Evolutionary conservation across 2,888 invertebrate species (phyloP), one percentile per base, ranked within the genome.

Genomic region (Metopia argyrocephala): DNA sequence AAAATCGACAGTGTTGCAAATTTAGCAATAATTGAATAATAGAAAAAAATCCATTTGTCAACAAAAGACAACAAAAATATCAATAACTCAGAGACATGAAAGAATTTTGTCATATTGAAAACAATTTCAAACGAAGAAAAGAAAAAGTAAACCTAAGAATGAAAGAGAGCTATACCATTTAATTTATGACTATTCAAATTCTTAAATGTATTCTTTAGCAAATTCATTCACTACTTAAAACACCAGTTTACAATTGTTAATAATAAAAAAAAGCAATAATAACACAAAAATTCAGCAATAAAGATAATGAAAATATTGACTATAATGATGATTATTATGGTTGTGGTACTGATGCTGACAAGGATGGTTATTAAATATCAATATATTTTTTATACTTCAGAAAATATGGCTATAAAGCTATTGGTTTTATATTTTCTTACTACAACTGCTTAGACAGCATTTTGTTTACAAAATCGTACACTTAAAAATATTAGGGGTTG

Each of bases 361-460:
- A 65, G 45, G 48, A 56, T 45, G 46, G n/a, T 38, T 18, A 15
- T 23, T 52, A 20, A 68, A 68, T 61, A 45, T 12, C 48, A 57
- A 31, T 65, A 31, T 28, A 48, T 56, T 61, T 46, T 73, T 20
- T 21, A 54, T 31, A 50, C 27, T 20, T 5, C 7, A 12, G 23
- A 46, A 61, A 15, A 1, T 23, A 68, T 27, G 18, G n/a, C 9
- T 20, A 5, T 18, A 59, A 4, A 23, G 20, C 15, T 21, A 31
- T 57, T 65, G 64, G 65, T 15, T 46, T 20, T 69, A 61, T 64
- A 75, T 23, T 23, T 50, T 5, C n/a, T 18, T 25, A n/a, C 5
- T 15, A 45, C 84, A 85, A 86, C 84, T 84, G 86, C 86, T 83
- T 84, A 86, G 84, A 86, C 87, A 87, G 86, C 85, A 87, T 21